Evolutionary conservation across 2,113 vertebrate genomes (phyloP).

Genomic region (Edolisoma coerulescens): DNA sequence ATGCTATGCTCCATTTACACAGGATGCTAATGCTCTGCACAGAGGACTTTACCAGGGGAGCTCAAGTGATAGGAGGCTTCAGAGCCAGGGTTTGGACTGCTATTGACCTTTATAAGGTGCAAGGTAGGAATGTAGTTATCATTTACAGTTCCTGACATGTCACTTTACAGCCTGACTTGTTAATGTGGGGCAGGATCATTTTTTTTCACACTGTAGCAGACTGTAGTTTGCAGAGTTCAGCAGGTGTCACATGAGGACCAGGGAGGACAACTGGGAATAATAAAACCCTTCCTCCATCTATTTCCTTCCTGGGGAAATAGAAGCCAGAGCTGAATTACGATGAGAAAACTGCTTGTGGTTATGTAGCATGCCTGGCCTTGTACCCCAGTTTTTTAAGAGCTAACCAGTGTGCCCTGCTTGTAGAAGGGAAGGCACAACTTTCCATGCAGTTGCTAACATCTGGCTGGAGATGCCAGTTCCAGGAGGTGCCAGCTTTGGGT

Average conservation of each 20-base stretch:
- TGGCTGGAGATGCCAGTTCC: neutral
- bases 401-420: accelerated
- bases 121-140: neutral
- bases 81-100: neutral
- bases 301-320: neutral
- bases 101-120: neutral
- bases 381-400: neutral
- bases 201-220: neutral
- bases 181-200: neutral
- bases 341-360: neutral
- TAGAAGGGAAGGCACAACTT: neutral
- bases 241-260: neutral
- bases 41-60: neutral
- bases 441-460: neutral
- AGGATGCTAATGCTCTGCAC: neutral
- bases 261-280: neutral
- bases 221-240: neutral
- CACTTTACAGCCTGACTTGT: neutral
- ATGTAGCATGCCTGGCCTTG: neutral
- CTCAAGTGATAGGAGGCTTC: neutral
- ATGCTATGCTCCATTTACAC: neutral
- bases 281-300: neutral
- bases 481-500: neutral
- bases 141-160: neutral
- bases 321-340: neutral